phyloP scores from a whole-genome alignment of 2,113 vertebrate species.

The Daubentonia madagascariensis region DNA sequence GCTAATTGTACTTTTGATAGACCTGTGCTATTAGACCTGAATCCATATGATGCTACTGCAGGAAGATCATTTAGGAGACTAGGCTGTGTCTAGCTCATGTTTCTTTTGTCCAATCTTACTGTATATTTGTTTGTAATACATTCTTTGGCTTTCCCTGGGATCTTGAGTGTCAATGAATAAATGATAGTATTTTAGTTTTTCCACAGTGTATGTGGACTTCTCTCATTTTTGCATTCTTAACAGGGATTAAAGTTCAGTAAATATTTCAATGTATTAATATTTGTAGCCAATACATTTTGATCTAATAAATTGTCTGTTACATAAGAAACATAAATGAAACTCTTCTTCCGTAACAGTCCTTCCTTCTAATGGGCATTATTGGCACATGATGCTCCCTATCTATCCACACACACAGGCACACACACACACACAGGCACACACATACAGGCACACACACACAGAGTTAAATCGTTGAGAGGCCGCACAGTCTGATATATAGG shows the following conservation, averaged over 20 bases:
- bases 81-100: background rate
- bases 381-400: background rate
- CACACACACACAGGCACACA: background rate
- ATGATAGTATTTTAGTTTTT: background rate
- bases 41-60: background rate
- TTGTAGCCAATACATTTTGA: background rate
- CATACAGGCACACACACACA: background rate
- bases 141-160: background rate
- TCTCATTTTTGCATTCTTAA: conserved; percentile 21
- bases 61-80: background rate
- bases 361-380: background rate
- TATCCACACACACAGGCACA: too few species aligned
- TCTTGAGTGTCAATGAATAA: background rate
- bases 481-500: background rate
- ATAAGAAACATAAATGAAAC: background rate
- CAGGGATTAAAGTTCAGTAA: background rate
- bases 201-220: background rate
- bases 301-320: background rate
- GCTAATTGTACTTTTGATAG: background rate
- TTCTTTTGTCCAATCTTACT: background rate
- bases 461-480: background rate
- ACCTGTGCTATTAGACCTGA: background rate
- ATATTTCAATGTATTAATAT: conserved; percentile 23
- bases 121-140: conserved; percentile 6
- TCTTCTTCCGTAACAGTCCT: background rate